Evolutionary conservation across 2,113 vertebrate genomes (phyloP), one percentile per base, ranked within the genome.

Genomic region (Labeo catla): DNA sequence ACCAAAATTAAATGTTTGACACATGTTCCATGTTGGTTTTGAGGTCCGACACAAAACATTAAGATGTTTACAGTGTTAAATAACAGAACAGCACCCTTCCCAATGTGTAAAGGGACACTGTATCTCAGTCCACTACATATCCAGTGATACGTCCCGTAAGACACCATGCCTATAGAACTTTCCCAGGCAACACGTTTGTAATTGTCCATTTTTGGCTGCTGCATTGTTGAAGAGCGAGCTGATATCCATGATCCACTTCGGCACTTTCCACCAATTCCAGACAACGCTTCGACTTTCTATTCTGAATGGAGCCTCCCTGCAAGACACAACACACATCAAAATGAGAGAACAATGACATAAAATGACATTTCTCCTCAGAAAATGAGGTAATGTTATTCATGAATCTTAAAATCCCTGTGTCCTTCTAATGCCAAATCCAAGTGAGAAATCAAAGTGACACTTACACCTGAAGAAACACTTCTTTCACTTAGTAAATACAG

Each of bases 221-320:
- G 92, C 98, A 99, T 87, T 96, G 95, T 94, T 98, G 97, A 80
- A 99, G 93, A 84, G 94, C 94, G 76, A 99, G 94, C 28, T 97
- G 96, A 91, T 95, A 96, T 10, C 96, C 95, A 43, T 96, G 97
- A 83, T 97, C 96, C 0, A 93, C 93, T 21, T 96, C 95, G 0
- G 82, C 93, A 91, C 93, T 97, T 88, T 97, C 95, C 89, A 96
- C 95, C 89, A 98, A 87, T 91, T 99, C 98, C 91, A 99, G 93
- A 84, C 98, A 99, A 49, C 93, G 95, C 91, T 95, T 97, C 81
- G 97, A 97, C 91, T 97, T 97, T 2, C 93, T 94, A 93, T 98
- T 99, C 95, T 97, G 97, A 92, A 99, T 96, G 89, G 96, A 91
- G n/a, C 97, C 97, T 87, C 96, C 97, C 98, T 99, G 83, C 21